Evolutionary conservation across 2,113 vertebrate genomes (phyloP).

Genomic region (Myocastor coypus): DNA sequence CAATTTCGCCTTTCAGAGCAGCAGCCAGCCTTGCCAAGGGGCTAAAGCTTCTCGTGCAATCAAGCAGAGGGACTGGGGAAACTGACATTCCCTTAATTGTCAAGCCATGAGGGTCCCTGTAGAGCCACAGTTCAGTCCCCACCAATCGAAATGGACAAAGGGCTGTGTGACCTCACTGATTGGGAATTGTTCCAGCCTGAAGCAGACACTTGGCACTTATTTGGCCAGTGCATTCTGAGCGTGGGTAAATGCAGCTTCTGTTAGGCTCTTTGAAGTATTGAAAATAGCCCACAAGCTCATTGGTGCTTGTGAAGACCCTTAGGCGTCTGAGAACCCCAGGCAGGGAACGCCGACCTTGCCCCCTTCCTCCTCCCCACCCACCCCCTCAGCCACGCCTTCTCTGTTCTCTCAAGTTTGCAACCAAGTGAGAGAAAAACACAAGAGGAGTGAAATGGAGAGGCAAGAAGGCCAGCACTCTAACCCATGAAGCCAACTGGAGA

Average conservation of each 20-base stretch:
- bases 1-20: constrained; percentile 47
- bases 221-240: constrained; percentile 56
- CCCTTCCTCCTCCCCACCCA: fast-evolving
- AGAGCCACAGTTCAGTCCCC: constrained; percentile 7
- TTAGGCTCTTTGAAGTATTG: constrained; percentile 52
- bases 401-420: constrained; percentile 20
- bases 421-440: neutral
- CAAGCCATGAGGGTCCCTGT: neutral
- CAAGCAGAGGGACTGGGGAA: constrained; percentile 18
- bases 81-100: constrained; percentile 50
- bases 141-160: constrained; percentile 59
- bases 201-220: constrained; percentile 63
- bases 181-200: constrained; percentile 62
- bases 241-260: constrained; percentile 58
- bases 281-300: constrained; percentile 53
- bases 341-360: neutral
- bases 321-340: constrained; percentile 27
- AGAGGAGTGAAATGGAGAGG: neutral
- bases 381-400: neutral
- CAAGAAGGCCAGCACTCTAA: constrained; percentile 6
- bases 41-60: constrained; percentile 50
- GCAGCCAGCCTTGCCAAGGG: constrained; percentile 40
- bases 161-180: constrained; percentile 60
- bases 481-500: neutral
- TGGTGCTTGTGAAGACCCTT: neutral